phyloP scores from a whole-genome alignment of 2,113 vertebrate genomes.

The Zapus hudsonius region DNA sequence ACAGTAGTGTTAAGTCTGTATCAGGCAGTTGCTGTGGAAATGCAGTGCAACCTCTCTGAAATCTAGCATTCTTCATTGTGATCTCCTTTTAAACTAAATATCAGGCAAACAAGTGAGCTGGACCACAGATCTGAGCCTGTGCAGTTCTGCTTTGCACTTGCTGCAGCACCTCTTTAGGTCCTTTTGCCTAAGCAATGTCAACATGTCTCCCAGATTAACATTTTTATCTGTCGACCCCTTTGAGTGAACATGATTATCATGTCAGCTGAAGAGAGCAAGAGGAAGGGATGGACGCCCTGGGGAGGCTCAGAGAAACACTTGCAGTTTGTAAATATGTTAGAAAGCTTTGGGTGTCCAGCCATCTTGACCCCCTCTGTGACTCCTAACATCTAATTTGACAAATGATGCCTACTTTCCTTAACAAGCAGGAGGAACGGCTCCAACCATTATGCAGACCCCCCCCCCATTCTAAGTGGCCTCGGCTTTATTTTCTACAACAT shows the following conservation, averaged over 20 bases:
- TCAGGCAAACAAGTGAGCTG: background rate
- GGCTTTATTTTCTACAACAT: background rate
- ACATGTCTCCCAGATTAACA: slow-evolving; percentile 13
- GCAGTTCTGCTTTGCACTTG: background rate
- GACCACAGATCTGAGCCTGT: background rate
- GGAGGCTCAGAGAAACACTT: background rate
- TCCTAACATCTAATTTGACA: background rate
- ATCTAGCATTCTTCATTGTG: background rate
- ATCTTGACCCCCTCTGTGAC: background rate
- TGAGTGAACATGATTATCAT: background rate
- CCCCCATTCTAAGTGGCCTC: background rate
- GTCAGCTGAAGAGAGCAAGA: background rate
- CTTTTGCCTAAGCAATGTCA: background rate
- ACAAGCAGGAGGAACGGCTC: background rate
- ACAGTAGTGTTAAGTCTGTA: background rate
- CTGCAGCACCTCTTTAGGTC: background rate
- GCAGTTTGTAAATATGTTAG: background rate
- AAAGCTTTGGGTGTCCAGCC: background rate
- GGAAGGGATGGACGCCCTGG: background rate
- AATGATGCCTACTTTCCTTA: background rate
- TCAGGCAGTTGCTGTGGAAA: background rate
- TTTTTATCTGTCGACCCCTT: slow-evolving; percentile 1
- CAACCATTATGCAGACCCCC: background rate
- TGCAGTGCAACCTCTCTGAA: background rate
- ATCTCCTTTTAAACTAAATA: background rate